phyloP scores from a whole-genome alignment of 2,113 vertebrate genomes.

The Melanerpes aurifrons region DNA sequence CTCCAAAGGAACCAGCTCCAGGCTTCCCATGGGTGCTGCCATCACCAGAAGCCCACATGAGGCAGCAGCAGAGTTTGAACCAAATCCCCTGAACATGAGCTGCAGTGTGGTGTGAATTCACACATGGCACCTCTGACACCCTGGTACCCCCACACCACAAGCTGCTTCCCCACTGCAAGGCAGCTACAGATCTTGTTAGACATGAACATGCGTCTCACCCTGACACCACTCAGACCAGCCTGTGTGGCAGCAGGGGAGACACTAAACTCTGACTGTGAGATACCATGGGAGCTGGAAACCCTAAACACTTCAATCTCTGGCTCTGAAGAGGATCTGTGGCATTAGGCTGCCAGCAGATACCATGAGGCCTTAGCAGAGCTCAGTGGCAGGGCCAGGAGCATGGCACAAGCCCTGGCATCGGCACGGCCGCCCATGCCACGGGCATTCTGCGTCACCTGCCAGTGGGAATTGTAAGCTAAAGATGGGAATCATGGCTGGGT shows the following conservation, averaged over 20 bases:
- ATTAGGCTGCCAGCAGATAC: rapidly evolving
- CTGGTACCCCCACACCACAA: rapidly evolving
- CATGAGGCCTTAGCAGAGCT: neutral
- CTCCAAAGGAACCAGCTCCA: rapidly evolving
- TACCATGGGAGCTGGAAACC: rapidly evolving
- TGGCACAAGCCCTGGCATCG: neutral
- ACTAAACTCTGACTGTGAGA: neutral
- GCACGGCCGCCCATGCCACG: neutral
- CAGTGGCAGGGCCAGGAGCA: rapidly evolving
- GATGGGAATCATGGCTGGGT: rapidly evolving
- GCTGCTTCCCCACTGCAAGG: neutral
- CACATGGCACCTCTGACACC: rapidly evolving
- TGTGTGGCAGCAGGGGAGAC: neutral
- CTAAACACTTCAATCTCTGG: rapidly evolving
- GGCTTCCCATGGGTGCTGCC: neutral
- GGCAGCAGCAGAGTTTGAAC: neutral
- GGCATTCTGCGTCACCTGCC: neutral
- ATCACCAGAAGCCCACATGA: neutral
- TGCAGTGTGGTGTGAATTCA: rapidly evolving
- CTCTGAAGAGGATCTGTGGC: rapidly evolving
- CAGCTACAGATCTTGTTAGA: rapidly evolving
- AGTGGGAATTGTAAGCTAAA: rapidly evolving
- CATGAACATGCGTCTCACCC: rapidly evolving
- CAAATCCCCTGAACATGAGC: rapidly evolving
- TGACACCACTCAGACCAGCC: neutral